Evolutionary conservation across 2,888 invertebrate genomes (phyloP), one percentile per base, ranked within the genome.

Genomic region (Euzophera pinguis): DNA sequence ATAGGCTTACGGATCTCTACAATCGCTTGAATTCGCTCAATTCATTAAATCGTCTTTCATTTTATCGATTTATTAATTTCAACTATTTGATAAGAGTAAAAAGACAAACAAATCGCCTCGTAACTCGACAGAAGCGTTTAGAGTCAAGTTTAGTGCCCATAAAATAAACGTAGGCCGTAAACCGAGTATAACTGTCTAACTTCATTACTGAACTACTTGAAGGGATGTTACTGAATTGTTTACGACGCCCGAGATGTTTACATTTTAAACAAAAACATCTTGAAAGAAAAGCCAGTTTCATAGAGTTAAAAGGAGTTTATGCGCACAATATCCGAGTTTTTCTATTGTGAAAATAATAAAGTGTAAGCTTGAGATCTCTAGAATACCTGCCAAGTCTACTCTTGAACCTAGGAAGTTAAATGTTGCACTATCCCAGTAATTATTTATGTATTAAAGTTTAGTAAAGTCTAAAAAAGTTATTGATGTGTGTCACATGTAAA

Each of bases 121-220:
- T 16, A 45, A 45, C 45, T 45, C 32, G 16, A 45, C 45, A 29
- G 42, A 12, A 27, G 12, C 71, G 69, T 75, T 75, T 73, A 72
- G 70, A 75, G 72, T 78, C 73, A 74, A 78, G 76, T 84, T 81
- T 79, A 83, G 74, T 75, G 78, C 67, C 73, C 69, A 71, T 81
- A 82, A 82, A 84, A 71, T 81, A 82, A 82, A 84, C 76, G 65
- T 67, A 65, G 69, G 73, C 66, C 69, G 74, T 81, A 78, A 81
- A 81, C 71, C 54, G 68, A 68, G 70, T 67, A 67, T 75, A 76
- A 79, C 76, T 74, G 78, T 74, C 75, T 76, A 75, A 78, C 80
- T 81, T 81, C 80, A 79, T 83, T 79, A 81, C 73, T 61, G 61
- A 60, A 69, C 63, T 62, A 61, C 64, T 55, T 57, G 49, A 45